A percentile compares a stretch with the other conserved stretches of the same genome.
Evolutionary conservation across 2,797 vertebrate species (phyloP).

Genomic region (Scolopax rusticola): DNA sequence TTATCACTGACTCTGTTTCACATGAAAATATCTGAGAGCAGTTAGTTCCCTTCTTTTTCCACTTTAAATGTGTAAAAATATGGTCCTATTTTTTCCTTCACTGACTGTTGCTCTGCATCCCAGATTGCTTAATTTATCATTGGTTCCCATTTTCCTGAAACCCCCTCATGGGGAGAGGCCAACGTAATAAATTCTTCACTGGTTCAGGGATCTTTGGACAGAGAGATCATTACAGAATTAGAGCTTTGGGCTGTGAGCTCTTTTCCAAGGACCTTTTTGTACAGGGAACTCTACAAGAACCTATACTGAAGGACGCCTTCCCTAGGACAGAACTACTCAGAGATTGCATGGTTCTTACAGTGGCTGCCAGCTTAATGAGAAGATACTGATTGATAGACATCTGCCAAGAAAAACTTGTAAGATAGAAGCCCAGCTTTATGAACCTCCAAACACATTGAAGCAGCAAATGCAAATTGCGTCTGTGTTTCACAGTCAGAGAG

Average conservation of each 20-base stretch:
- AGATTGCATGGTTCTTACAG: background rate
- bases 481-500: background rate
- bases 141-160: background rate
- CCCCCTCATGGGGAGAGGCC: background rate
- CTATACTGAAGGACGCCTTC: background rate
- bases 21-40: background rate
- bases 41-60: background rate
- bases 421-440: background rate
- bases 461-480: background rate
- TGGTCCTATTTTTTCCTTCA: background rate
- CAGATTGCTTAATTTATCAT: background rate
- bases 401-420: background rate
- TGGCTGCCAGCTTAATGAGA: slow-evolving; percentile 3
- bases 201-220: background rate
- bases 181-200: slow-evolving; percentile 7
- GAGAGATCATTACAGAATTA: slow-evolving; percentile 6
- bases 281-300: background rate
- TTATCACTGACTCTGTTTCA: background rate
- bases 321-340: background rate
- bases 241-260: background rate
- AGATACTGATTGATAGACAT: background rate
- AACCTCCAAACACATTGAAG: background rate
- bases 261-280: background rate
- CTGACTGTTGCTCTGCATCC: background rate
- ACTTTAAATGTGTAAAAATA: background rate